Base-by-base conservation (phyloP, 2,797 vertebrate species). In the Psittacula echo region DNA sequence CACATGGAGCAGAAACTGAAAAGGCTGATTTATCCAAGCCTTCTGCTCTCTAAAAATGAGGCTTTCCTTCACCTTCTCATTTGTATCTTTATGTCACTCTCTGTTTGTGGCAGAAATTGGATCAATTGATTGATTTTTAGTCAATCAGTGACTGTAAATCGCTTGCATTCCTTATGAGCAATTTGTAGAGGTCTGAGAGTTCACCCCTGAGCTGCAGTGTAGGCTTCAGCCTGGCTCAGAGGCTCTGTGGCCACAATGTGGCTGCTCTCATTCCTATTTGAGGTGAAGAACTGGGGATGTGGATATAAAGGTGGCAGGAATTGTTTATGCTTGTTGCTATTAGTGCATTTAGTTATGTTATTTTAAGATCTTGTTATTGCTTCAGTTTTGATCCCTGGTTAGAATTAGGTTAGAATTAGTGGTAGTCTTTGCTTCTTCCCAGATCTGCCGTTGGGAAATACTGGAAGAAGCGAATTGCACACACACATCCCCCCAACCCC, bases 91-190 rank as follows among this genome's bases (percentile, higher is more conserved):
- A 39, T 60, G 45, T 27, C 34, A 10, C 30, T 79, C 42, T 84
- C 70, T 85, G 32, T 54, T 54, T 20, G 75, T 64, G 78, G 75
- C 85, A 91, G 87, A 85, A 89, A 71, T 92, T 47, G 87, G 85
- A 71, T 79, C 17, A 53, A 73, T 66, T 93, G 58, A 87, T 82
- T 94, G 78, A 79, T 92, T 91, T 89, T 62, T 39, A 37, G 68
- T 58, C 54, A 50, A 51, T 79, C 45, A 89, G 64, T 66, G 62
- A 26, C 44, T 85, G 71, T 85, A 87, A 90, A 90, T 79, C 54
- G 27, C 29, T 84, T 54, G 34, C 42, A 48, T 82, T 94, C 81
- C 62, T 91, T 20, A 4, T 16, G 41, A 87, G 16, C 62, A 30
- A 50, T 65, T 90, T 67, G 29, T 19, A 21, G 84, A 34, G 45